These are phyloP conservation scores for Holotrichia oblita DNA, from an alignment of 1,140 invertebrate genomes.

Conservation along the genomic window DNA sequence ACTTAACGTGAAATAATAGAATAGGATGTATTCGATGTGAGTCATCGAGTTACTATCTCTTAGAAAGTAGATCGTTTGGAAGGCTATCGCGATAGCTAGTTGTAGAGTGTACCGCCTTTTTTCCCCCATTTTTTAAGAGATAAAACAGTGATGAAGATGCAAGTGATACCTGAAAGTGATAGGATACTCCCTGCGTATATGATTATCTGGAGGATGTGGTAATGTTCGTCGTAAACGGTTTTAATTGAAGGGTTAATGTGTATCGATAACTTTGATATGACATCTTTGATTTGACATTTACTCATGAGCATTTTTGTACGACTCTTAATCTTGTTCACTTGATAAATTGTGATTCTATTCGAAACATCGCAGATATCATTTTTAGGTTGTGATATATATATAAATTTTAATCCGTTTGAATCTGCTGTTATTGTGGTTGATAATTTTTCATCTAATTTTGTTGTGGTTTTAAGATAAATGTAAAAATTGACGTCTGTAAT, in stretches of 20 bases:
- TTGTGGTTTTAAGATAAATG: not conserved
- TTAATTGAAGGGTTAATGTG: not conserved
- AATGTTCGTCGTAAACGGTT: not conserved
- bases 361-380: not conserved
- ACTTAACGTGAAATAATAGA: constrained; percentile 69
- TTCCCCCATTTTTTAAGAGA: constrained; percentile 66
- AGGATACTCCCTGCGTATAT: constrained; percentile 68
- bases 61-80: constrained; percentile 67
- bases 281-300: not conserved
- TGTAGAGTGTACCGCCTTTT: constrained; percentile 70
- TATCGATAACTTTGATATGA: not conserved
- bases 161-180: constrained; percentile 66
- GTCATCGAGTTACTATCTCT: constrained; percentile 60
- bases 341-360: not conserved
- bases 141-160: constrained; percentile 67
- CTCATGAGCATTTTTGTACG: not conserved
- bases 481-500: not conserved
- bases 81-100: constrained; percentile 65
- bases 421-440: not conserved
- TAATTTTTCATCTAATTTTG: not conserved
- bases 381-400: not conserved
- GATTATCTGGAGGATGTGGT: constrained; percentile 64
- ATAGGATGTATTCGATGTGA: constrained; percentile 63
- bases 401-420: not conserved
- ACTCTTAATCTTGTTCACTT: not conserved